phyloP scores from a whole-genome alignment of 2,888 invertebrate species.

The Xylota segnis region DNA sequence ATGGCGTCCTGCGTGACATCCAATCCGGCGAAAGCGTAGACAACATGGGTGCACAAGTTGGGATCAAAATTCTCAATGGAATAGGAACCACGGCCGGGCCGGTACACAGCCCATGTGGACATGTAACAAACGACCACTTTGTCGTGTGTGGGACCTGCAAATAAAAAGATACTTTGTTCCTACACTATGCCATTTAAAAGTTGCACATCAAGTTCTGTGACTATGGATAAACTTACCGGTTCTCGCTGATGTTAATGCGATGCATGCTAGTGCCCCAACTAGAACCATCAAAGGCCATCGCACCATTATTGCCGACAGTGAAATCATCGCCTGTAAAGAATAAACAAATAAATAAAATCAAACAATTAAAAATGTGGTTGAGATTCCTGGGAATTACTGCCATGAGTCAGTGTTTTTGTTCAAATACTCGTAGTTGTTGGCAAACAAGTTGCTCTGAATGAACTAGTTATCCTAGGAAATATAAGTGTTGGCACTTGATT shows the following conservation, averaged over 20 bases:
- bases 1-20: constrained; percentile 88
- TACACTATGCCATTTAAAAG: constrained; percentile 36
- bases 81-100: constrained; percentile 88
- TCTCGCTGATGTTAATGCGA: constrained; percentile 65
- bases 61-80: constrained; percentile 89
- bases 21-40: constrained; percentile 93
- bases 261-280: constrained; percentile 63
- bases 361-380: constrained; percentile 9
- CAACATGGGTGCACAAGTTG: constrained; percentile 91
- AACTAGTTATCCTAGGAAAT: neutral
- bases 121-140: constrained; percentile 93
- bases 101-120: constrained; percentile 92
- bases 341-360: constrained; percentile 11
- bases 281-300: constrained; percentile 69
- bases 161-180: neutral
- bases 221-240: constrained; percentile 63
- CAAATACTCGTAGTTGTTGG: neutral
- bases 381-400: constrained; percentile 18
- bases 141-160: constrained; percentile 88
- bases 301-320: constrained; percentile 61
- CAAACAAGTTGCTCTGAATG: neutral
- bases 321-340: constrained; percentile 53
- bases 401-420: constrained; percentile 18
- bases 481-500: no score
- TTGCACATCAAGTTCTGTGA: constrained; percentile 16